Conservation (phyloP, 2,113 vertebrate species). For the Pseudorhombus dupliciocellatus region DNA sequence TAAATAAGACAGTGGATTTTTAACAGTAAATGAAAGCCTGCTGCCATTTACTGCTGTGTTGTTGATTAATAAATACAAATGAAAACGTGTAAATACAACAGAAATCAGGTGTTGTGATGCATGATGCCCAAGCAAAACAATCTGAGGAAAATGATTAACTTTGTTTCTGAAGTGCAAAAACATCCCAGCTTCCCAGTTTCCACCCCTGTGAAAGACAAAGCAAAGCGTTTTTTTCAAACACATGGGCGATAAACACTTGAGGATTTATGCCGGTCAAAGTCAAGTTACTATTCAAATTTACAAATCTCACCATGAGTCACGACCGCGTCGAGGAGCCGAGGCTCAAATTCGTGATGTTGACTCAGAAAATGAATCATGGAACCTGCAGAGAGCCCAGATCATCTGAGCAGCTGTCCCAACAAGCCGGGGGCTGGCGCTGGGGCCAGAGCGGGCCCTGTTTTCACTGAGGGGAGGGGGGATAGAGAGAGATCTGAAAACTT, state of each 20-base stretch:
- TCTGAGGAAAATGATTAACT: too few relatives aligned
- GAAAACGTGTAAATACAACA: not conserved
- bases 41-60: not conserved
- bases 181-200: too few relatives aligned
- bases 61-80: not conserved
- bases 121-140: too few relatives aligned
- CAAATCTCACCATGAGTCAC: conserved; percentile 61
- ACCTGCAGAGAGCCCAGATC: conserved; percentile 78
- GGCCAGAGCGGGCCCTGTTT: conserved; percentile 64
- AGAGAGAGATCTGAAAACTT: conserved; percentile 34
- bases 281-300: conserved; percentile 34
- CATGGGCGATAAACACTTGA: not conserved
- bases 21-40: not conserved
- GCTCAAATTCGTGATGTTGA: conserved; percentile 69
- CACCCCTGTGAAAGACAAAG: too few relatives aligned
- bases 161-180: too few relatives aligned
- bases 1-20: too few relatives aligned
- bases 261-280: not conserved
- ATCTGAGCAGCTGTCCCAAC: conserved; percentile 84
- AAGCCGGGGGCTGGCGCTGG: conserved; percentile 58
- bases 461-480: conserved; percentile 18
- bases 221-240: not conserved
- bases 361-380: conserved; percentile 79
- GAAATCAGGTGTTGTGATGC: too few relatives aligned
- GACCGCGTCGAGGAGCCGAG: conserved; percentile 30